Evolutionary conservation across 2,888 invertebrate genomes (phyloP), one percentile per base, ranked within the genome.

Genomic region (Oxytorus armatus): DNA sequence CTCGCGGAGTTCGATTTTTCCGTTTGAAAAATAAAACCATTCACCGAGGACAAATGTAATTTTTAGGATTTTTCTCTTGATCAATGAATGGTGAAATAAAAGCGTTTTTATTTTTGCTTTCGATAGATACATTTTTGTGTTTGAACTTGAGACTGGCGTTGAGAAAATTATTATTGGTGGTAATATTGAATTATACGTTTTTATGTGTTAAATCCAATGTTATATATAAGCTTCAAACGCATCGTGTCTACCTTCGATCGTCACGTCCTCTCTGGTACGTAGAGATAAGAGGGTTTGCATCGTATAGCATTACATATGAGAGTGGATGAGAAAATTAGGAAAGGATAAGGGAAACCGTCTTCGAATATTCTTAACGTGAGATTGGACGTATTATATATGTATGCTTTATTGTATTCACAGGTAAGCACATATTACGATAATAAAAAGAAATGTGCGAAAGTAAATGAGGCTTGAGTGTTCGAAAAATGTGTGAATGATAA

Each of bases 251-350:
- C 21, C 21, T 59, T 70, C 59, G 70, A 70, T 70, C 70, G 70
- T 47, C n/a, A 36, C 36, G 47, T 70, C 44, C 70, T n/a, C n/a
- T n/a, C n/a, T 70, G 70, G 33, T 59, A 39, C 47, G 33, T n/a
- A 25, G 57, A 57, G 70, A 70, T 70, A 70, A 70, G 70, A 14
- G 47, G 70, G 29, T 70, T 42, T 11, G 21, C 44, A 23, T 59
- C 57, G 47, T 36, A 47, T 47, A 70, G 33, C 33, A 59, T 70
- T 59, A 47, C 14, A 59, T 70, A 59, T 47, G 55, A 39, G 23
- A 55, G 36, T 36, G 44, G 47, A 8, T 33, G n/a, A 59, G 33
- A 59, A 59, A 59, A 59, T 47, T 18, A 47, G 14, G 18, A 44
- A 44, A 21, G 8, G 44, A 69, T 44, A 44, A 57, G n/a, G 7